Evolutionary conservation across 1,140 invertebrate genomes (phyloP), one percentile per base, ranked within the genome.

Genomic region (Brachionus manjavacas): DNA sequence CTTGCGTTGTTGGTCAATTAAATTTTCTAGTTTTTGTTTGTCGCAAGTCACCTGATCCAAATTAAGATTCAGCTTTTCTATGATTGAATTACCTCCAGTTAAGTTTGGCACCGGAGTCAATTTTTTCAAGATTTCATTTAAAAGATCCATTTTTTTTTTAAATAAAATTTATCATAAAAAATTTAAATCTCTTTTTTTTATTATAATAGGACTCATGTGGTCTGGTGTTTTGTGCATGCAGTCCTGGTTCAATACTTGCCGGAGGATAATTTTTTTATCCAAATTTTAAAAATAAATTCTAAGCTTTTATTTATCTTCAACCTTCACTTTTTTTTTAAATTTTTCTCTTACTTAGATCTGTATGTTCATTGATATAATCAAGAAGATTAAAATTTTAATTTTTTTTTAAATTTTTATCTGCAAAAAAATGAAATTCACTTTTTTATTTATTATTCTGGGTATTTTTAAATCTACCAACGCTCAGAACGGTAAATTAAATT

Each of bases 91-190:
- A 14, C 12, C 7, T 6, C 28, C 72, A 14, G 25, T 12, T 46
- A 20, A 20, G 4, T 46, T 49, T 14, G 39, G 16, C 43, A 9
- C 3, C 0, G n/a, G 39, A 23, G 4, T 49, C 6, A 49, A 9
- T 12, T 49, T 46, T 76, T 76, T 49, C 3, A 76, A 28, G 7
- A 76, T 25, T 25, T 76, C 72, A 49, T 76, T 31, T 14, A 76
- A 25, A 76, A 76, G 12, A 76, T 76, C 72, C 72, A 74, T 74
- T 74, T 41, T 74, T 68, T 31, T 11, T 52, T 52, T n/a, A 52
- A 14, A 16, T 14, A 14, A 52, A 14, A 14, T 52, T 52, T 52
- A 68, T 68, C 28, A 68, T 72, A 20, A 72, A 72, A 41, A 72
- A 16, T 72, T 68, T 68, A 14, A 68, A 68, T 31, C 12, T 31